Evolutionary conservation across 1,140 invertebrate genomes (phyloP), one percentile per base, ranked within the genome.

Genomic region (Ceratina japonica): DNA sequence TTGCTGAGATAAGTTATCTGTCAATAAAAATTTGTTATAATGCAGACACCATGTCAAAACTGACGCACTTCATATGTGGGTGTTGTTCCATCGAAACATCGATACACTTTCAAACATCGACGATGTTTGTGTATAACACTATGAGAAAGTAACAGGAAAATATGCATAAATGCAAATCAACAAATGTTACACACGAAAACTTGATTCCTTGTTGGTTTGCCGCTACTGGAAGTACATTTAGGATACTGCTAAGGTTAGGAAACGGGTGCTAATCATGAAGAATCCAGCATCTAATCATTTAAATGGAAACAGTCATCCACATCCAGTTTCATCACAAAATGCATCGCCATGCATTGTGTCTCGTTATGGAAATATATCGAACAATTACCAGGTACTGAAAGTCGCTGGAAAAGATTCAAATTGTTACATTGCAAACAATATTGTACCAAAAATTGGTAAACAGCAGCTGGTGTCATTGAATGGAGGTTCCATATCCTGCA

Each of bases 391-490:
- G 27, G 70, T 87, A 54, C 61, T 87, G 44, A 87, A 87, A 58
- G 82, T 84, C 18, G 68, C 75, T 13, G 82, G 80, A 20, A 69
- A 75, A 56, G 85, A 87, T 49, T 82, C 86, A 13, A 79, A 83
- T 3, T 85, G 86, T 18, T 87, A 87, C 2, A 76, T 87, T 15
- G 84, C 85, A 27, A 85, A 79, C 15, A 87, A 82, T n/a, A 84
- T 87, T 65, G 82, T 51, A 49, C 72, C 84, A 24, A 88, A 87
- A 66, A 71, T 90, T 64, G 89, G 89, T n/a, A 91, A 91, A 73
- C 91, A 87, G 52, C 91, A 92, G 24, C 76, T 92, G 10, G 91
- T 92, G 24, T 92, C 90, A 13, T 70, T 92, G 51, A 91, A 91
- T 61, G 90, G 91, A 3, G 88, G 89, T 75, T 89, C 91, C 18